phyloP scores from a whole-genome alignment of 1,140 invertebrate species.

The Lysiphlebus fabarum region DNA sequence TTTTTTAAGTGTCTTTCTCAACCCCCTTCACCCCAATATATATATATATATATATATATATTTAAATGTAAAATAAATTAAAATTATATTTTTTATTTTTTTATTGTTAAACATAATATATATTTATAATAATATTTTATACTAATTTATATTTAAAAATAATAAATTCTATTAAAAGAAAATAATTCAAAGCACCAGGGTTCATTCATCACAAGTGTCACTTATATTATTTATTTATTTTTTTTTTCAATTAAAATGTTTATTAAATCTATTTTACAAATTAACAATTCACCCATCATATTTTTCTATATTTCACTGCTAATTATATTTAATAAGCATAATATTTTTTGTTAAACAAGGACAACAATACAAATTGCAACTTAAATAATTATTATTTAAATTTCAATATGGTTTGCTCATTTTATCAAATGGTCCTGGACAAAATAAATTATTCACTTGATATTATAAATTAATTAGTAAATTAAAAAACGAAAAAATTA shows the following conservation, averaged over 20 bases:
- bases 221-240: slow-evolving; percentile 24
- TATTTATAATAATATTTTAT: slow-evolving; percentile 21
- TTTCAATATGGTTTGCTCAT: slow-evolving; percentile 2
- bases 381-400: slow-evolving; percentile 13
- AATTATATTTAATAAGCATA: too few species aligned
- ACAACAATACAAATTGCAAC: background rate
- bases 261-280: slow-evolving; percentile 5
- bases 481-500: too few species aligned
- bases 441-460: slow-evolving; percentile 14
- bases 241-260: background rate
- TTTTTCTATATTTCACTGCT: background rate
- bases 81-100: too few species aligned
- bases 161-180: slow-evolving; percentile 38
- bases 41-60: too few species aligned
- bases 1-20: too few species aligned
- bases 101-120: too few species aligned
- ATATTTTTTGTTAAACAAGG: too few species aligned
- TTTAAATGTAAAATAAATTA: too few species aligned
- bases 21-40: too few species aligned
- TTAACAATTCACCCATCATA: background rate
- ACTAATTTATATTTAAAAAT: slow-evolving; percentile 9
- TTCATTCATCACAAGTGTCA: slow-evolving; percentile 45
- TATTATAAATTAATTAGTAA: slow-evolving; percentile 1
- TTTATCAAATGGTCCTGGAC: slow-evolving; percentile 17
- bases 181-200: slow-evolving; percentile 48